Conservation (phyloP, 2,797 vertebrate genomes). For the Gobio occitaniae region DNA sequence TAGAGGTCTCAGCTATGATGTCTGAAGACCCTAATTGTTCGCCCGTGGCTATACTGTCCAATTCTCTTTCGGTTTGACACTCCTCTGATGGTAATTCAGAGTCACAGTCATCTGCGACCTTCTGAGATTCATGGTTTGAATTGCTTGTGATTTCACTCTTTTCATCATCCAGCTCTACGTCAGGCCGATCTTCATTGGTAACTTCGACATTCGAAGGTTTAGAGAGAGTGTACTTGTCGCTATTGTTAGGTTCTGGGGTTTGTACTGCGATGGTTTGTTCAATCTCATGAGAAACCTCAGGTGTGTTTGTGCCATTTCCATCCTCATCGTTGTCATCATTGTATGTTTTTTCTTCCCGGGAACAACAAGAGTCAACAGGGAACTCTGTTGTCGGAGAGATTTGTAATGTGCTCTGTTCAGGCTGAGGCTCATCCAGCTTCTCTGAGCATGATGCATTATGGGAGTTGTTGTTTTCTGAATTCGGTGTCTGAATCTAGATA, state of each 20-base stretch:
- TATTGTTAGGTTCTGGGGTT: background rate
- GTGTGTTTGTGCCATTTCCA: background rate
- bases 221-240: background rate
- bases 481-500: conserved; percentile 18
- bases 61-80: background rate
- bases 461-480: background rate
- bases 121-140: conserved; percentile 26
- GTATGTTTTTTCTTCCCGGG: background rate
- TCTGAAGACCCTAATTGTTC: conserved; percentile 12
- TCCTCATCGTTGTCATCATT: background rate
- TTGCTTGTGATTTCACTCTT: background rate
- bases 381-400: background rate
- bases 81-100: background rate
- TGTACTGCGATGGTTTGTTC: background rate
- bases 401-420: conserved; percentile 7
- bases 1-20: conserved; percentile 27
- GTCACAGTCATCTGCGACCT: background rate
- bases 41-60: background rate
- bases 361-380: background rate
- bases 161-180: background rate
- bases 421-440: conserved; percentile 13
- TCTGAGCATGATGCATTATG: background rate
- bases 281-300: background rate
- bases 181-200: background rate
- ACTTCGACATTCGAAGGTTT: background rate